Evolutionary conservation across 2,888 invertebrate genomes (phyloP).

Genomic region (Mesorhabditis spiculigera): DNA sequence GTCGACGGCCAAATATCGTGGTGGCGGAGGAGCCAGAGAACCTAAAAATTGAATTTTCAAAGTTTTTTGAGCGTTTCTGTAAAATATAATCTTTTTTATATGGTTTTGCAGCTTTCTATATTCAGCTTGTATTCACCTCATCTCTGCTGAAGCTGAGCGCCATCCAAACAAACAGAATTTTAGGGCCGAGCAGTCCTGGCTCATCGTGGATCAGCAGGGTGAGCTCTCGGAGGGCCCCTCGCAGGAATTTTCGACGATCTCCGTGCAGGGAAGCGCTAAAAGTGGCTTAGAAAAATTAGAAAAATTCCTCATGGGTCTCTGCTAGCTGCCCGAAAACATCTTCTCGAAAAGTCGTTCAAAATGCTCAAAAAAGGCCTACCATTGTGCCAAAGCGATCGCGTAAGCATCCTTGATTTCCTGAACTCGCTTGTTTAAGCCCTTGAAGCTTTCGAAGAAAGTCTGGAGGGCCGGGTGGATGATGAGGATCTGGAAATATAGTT

Average conservation of each 20-base stretch:
- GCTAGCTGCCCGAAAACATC: not conserved
- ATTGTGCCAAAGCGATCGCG: conserved; percentile 81
- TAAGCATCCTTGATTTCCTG: conserved; percentile 94
- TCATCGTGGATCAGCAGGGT: conserved; percentile 93
- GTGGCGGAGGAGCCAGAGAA: conserved; percentile 85
- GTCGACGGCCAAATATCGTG: conserved; percentile 86
- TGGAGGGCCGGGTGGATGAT: conserved; percentile 90
- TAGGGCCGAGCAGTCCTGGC: conserved; percentile 93
- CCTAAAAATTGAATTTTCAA: conserved; percentile 13
- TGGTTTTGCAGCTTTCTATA: too few relatives aligned
- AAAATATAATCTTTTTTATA: too few relatives aligned
- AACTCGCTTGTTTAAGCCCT: conserved; percentile 71
- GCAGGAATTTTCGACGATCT: conserved; percentile 89
- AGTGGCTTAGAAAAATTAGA: not conserved
- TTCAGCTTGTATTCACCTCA: too few relatives aligned
- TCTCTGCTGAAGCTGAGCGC: conserved; percentile 90
- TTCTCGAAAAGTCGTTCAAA: not conserved
- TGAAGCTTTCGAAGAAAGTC: conserved; percentile 86
- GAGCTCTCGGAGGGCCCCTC: conserved; percentile 89
- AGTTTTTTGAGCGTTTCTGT: too few relatives aligned
- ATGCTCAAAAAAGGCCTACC: conserved; percentile 62
- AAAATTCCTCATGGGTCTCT: not conserved
- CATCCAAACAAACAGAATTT: conserved; percentile 86
- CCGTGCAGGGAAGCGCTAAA: conserved; percentile 78
- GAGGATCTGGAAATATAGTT: conserved; percentile 59